Conservation (phyloP, 2,113 vertebrate genomes). For the Mus spicilegus region DNA sequence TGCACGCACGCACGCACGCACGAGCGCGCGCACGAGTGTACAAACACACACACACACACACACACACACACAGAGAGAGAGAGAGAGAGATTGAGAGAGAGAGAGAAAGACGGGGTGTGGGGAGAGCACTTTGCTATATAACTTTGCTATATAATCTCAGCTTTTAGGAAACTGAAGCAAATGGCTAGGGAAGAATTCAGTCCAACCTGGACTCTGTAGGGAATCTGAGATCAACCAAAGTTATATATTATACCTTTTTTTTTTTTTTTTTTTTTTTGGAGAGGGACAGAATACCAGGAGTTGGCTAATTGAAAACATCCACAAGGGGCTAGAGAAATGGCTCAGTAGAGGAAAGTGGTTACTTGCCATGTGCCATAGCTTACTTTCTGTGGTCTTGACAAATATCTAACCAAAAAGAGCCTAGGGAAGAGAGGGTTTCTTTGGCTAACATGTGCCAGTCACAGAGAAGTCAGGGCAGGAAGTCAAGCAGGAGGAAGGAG, state of each 20-base stretch:
- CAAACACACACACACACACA: background rate
- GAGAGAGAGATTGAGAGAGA: too few species aligned
- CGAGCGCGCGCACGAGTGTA: too few species aligned
- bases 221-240: background rate
- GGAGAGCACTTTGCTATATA: background rate
- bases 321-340: background rate
- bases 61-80: too few species aligned
- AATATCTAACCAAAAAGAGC: background rate
- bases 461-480: background rate
- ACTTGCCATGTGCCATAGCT: background rate
- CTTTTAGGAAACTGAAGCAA: background rate
- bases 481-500: background rate
- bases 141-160: background rate
- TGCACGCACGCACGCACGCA: background rate
- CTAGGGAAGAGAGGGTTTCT: background rate
- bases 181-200: background rate
- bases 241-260: background rate
- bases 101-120: too few species aligned
- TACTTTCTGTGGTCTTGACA: background rate
- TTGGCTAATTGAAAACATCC: background rate
- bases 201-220: background rate
- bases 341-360: background rate
- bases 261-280: background rate
- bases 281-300: background rate
- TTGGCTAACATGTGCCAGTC: background rate